Percentiles rank a stretch among this genome's conserved stretches.
Conservation (phyloP, 37 sponge, comb jelly and placozoan species). For the Amphimedon queenslandica region DNA sequence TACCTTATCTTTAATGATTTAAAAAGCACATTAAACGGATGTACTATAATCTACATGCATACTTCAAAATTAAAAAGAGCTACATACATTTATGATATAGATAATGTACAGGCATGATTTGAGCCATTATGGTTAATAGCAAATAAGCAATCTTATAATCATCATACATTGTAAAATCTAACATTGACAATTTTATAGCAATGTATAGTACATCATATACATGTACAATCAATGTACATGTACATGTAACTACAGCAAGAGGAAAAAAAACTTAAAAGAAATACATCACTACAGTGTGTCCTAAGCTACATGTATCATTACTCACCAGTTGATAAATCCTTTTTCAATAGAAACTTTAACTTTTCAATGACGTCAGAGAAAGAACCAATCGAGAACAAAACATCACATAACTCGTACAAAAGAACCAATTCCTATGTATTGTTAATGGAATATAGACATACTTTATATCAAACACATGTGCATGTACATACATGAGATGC, state of each 20-base stretch:
- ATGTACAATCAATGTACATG: background rate
- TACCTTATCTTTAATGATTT: too few relatives aligned
- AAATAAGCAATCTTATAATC: background rate
- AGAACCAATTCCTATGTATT: conserved; percentile 1
- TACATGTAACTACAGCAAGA: conserved; percentile 1
- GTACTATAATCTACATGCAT: too few relatives aligned
- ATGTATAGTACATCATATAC: background rate
- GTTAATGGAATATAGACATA: background rate
- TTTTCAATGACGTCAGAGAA: background rate
- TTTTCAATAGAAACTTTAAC: background rate
- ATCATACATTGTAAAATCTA: too few relatives aligned
- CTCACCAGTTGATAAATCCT: background rate
- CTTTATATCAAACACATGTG: too few relatives aligned
- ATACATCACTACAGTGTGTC: background rate
- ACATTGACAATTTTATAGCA: too few relatives aligned
- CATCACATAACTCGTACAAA: conserved; percentile 9
- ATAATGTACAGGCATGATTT: too few relatives aligned
- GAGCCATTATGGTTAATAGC: too few relatives aligned
- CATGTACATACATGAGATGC: too few relatives aligned
- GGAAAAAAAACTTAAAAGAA: background rate
- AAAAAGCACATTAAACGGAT: too few relatives aligned
- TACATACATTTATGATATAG: too few relatives aligned
- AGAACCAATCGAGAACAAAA: conserved; percentile 3
- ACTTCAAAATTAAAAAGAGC: too few relatives aligned
- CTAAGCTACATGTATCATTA: background rate